phyloP scores from a whole-genome alignment of 2,888 invertebrate species.

The Eristalis arbustorum region DNA sequence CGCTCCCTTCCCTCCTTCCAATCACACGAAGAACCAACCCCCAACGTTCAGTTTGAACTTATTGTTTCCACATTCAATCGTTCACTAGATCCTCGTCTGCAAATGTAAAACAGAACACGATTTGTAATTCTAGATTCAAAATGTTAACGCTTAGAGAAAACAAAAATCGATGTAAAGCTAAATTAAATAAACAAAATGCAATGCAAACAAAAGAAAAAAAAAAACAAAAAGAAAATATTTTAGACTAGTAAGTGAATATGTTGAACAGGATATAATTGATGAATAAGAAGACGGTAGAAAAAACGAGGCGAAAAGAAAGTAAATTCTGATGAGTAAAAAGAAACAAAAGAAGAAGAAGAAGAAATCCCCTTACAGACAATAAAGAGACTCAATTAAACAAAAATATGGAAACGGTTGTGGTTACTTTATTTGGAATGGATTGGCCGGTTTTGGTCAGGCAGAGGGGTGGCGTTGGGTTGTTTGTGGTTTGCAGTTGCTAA shows the following conservation, averaged over 20 bases:
- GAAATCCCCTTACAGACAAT: constrained; percentile 72
- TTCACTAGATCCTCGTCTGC: constrained; percentile 4
- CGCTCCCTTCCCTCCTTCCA: neutral
- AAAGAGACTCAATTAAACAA: constrained; percentile 71
- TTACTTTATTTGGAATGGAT: neutral
- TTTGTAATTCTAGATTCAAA: constrained; percentile 5
- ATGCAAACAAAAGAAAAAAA: constrained; percentile 28
- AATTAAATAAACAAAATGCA: constrained; percentile 28
- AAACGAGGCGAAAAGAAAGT: constrained; percentile 55
- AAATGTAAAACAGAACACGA: constrained; percentile 1
- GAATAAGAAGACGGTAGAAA: constrained; percentile 33
- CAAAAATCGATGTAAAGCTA: constrained; percentile 65
- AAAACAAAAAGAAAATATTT: constrained; percentile 58
- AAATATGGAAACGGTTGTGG: neutral
- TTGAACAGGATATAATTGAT: constrained; percentile 10
- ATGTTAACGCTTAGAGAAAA: constrained; percentile 58
- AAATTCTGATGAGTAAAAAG: constrained; percentile 33
- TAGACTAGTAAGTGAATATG: constrained; percentile 56
- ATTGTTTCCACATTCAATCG: neutral
- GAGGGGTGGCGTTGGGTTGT: no score
- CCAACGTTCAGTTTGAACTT: neutral
- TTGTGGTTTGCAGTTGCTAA: no score
- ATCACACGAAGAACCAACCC: neutral
- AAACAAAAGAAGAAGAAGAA: constrained; percentile 6
- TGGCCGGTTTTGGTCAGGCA: no score